A percentile compares a stretch with the other conserved stretches of the same genome.
Evolutionary conservation across 1,140 invertebrate species (phyloP).

Genomic region (Scaptomyza pallida): DNA sequence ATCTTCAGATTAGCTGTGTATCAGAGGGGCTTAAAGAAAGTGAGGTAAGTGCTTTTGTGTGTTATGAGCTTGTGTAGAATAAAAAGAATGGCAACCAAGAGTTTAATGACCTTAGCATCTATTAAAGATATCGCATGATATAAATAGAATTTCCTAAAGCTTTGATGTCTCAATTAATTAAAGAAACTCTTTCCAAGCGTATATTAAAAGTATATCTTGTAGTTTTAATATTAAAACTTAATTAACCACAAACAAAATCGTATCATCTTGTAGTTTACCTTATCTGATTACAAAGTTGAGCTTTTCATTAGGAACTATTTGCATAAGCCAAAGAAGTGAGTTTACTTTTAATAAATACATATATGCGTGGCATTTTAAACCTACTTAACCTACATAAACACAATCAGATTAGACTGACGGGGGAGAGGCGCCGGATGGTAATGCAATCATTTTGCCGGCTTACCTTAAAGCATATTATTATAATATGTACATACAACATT

Average conservation of each 20-base stretch:
- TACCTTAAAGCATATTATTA: conserved; percentile 20
- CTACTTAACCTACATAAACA: not conserved
- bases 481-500: conserved; percentile 58
- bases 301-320: not conserved
- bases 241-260: not conserved
- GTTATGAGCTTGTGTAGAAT: no score
- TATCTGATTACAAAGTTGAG: not conserved
- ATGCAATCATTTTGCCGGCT: conserved; percentile 6
- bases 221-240: not conserved
- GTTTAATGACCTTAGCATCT: no score
- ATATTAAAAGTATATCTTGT: no score
- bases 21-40: not conserved
- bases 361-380: not conserved
- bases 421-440: not conserved
- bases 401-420: not conserved
- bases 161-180: no score
- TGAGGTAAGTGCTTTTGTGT: no score
- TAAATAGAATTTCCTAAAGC: no score
- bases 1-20: conserved; percentile 1
- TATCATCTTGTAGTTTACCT: not conserved
- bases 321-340: not conserved
- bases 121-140: no score
- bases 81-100: no score
- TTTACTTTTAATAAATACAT: not conserved
- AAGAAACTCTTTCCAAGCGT: no score